phyloP scores from a whole-genome alignment of 2,888 invertebrate species.

The Netelia fuscicornis region DNA sequence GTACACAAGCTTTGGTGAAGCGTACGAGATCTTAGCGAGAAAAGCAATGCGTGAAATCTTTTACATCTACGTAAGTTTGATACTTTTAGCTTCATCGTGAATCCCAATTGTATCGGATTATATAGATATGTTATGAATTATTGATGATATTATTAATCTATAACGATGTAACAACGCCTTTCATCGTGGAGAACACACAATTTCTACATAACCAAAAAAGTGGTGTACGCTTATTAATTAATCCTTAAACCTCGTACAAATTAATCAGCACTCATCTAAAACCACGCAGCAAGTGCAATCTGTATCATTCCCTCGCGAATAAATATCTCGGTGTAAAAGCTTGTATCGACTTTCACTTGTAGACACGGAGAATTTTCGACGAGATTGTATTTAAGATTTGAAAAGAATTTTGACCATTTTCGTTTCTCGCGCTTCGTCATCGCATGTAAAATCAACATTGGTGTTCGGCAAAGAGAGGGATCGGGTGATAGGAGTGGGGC shows the following conservation, averaged over 20 bases:
- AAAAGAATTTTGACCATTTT: neutral
- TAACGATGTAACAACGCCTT: slow-evolving; percentile 34
- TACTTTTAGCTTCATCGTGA: slow-evolving; percentile 5
- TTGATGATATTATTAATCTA: slow-evolving; percentile 44
- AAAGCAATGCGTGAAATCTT: slow-evolving; percentile 2
- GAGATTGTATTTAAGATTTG: neutral
- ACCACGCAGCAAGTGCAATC: too few species aligned
- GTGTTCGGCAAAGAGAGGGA: slow-evolving; percentile 45
- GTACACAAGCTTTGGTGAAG: neutral
- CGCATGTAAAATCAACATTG: slow-evolving; percentile 29
- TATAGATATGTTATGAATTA: slow-evolving; percentile 48
- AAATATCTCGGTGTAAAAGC: neutral
- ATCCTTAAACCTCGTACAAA: neutral
- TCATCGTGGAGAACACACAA: slow-evolving; percentile 34
- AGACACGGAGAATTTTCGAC: neutral
- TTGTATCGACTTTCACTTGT: neutral
- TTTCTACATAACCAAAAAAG: slow-evolving; percentile 27
- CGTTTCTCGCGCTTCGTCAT: slow-evolving; percentile 6
- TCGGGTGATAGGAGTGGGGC: neutral
- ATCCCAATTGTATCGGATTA: slow-evolving; percentile 33
- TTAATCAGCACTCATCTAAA: too few species aligned
- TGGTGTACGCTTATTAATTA: neutral
- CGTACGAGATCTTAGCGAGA: slow-evolving; percentile 7
- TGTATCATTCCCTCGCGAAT: too few species aligned
- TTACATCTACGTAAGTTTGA: neutral